A percentile compares a stretch with the other conserved stretches of the same genome.
These are phyloP conservation scores for Hirtodrosophila alboralis DNA, from an alignment of 2,888 invertebrate species.

Conservation along the genomic window DNA sequence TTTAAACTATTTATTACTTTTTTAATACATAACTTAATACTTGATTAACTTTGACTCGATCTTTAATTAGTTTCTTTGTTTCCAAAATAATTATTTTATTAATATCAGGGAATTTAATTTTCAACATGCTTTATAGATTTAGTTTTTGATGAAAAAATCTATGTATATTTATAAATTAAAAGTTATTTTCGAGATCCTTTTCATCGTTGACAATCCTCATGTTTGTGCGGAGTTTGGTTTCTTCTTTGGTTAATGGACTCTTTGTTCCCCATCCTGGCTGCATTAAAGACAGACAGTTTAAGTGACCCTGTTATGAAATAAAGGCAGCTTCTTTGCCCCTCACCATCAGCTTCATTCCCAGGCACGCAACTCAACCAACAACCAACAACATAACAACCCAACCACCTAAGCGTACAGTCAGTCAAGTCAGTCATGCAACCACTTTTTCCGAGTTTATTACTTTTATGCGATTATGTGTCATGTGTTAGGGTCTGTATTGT, in stretches of 20 bases:
- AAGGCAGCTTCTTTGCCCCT: conserved; percentile 41
- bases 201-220: conserved; percentile 29
- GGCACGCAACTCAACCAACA: conserved; percentile 8
- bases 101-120: too few species aligned
- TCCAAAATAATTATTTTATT: too few species aligned
- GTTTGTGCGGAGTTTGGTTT: conserved; percentile 13
- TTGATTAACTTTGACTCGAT: too few species aligned
- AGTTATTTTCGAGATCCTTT: conserved; percentile 24
- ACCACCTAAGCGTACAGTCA: conserved; percentile 8
- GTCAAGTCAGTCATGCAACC: conserved; percentile 47
- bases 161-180: neutral
- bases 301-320: conserved; percentile 53
- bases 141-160: neutral
- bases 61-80: too few species aligned
- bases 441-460: conserved; percentile 75
- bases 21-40: too few species aligned
- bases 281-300: conserved; percentile 47
- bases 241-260: conserved; percentile 2
- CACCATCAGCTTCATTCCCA: conserved; percentile 19
- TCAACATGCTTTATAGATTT: too few species aligned
- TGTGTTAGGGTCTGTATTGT: conserved; percentile 25
- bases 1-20: too few species aligned
- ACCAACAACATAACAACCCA: conserved; percentile 17
- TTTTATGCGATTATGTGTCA: conserved; percentile 75
- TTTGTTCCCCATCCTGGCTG: conserved; percentile 23